Conservation (phyloP, 2,888 invertebrate species). For the Idaea biselata region DNA sequence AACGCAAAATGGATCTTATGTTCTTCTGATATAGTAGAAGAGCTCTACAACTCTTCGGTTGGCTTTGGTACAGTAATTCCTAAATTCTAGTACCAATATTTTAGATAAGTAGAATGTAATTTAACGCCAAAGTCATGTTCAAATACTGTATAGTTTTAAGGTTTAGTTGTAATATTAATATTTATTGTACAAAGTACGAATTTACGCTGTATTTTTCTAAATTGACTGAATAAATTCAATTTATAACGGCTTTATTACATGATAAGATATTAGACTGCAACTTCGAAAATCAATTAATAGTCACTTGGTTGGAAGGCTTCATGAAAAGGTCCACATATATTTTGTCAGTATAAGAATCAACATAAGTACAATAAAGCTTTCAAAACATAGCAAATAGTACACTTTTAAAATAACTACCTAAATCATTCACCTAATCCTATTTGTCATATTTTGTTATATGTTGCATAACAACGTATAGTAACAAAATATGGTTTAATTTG, state of each 20-base stretch:
- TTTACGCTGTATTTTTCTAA: constrained; percentile 21
- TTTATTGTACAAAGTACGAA: constrained; percentile 72
- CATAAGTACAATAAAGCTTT: background rate
- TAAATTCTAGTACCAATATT: constrained; percentile 35
- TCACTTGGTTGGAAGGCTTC: background rate
- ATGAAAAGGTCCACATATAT: background rate
- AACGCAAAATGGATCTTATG: too few relatives aligned
- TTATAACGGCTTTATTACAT: background rate
- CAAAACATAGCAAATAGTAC: background rate
- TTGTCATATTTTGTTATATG: too few relatives aligned
- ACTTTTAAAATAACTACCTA: too few relatives aligned
- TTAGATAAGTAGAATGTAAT: constrained; percentile 32
- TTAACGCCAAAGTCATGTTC: constrained; percentile 45
- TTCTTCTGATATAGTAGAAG: too few relatives aligned
- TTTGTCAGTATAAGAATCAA: background rate
- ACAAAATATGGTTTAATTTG: too few relatives aligned
- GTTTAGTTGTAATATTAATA: constrained; percentile 41
- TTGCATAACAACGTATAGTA: too few relatives aligned
- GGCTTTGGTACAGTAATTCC: constrained; percentile 45
- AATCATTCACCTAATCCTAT: too few relatives aligned
- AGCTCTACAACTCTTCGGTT: background rate
- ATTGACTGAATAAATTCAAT: constrained; percentile 15
- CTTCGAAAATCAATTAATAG: background rate
- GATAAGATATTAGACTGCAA: background rate
- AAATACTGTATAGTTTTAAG: constrained; percentile 36